These are phyloP conservation scores for Gambusia affinis DNA, from an alignment of 2,113 vertebrate species.

Conservation along the genomic window DNA sequence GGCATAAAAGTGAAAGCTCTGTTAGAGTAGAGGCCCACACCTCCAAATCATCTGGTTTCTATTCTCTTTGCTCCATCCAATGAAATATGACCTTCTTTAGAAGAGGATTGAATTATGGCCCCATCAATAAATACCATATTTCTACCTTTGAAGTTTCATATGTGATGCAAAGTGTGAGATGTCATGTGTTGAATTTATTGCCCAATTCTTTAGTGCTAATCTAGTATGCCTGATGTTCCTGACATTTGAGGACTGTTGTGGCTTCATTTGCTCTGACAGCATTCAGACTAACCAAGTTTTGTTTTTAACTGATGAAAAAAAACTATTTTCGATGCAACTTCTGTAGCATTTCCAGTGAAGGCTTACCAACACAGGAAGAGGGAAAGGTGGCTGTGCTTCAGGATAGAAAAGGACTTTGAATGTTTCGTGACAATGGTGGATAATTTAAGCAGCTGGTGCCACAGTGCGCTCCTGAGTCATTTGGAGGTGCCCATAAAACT, in stretches of 20 bases:
- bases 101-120: slow-evolving; percentile 79
- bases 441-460: slow-evolving; percentile 71
- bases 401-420: slow-evolving; percentile 34
- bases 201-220: slow-evolving; percentile 75
- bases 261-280: slow-evolving; percentile 78
- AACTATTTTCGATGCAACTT: slow-evolving; percentile 53
- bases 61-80: slow-evolving; percentile 78
- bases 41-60: slow-evolving; percentile 80
- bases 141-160: slow-evolving; percentile 79
- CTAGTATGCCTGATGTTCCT: slow-evolving; percentile 67
- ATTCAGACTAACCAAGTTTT: slow-evolving; percentile 49
- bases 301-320: slow-evolving; percentile 61
- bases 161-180: slow-evolving; percentile 78
- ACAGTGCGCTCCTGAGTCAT: slow-evolving; percentile 77
- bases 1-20: slow-evolving; percentile 51
- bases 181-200: slow-evolving; percentile 83
- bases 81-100: slow-evolving; percentile 82
- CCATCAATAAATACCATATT: slow-evolving; percentile 83
- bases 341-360: slow-evolving; percentile 37
- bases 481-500: slow-evolving; percentile 74
- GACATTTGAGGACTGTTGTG: slow-evolving; percentile 65
- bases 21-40: slow-evolving; percentile 48
- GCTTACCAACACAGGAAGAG: slow-evolving; percentile 9
- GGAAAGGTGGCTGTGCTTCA: slow-evolving; percentile 6
- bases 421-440: slow-evolving; percentile 66